These are phyloP conservation scores for Neotoma lepida DNA, from an alignment of 2,113 vertebrate genomes.

Conservation along the genomic window DNA sequence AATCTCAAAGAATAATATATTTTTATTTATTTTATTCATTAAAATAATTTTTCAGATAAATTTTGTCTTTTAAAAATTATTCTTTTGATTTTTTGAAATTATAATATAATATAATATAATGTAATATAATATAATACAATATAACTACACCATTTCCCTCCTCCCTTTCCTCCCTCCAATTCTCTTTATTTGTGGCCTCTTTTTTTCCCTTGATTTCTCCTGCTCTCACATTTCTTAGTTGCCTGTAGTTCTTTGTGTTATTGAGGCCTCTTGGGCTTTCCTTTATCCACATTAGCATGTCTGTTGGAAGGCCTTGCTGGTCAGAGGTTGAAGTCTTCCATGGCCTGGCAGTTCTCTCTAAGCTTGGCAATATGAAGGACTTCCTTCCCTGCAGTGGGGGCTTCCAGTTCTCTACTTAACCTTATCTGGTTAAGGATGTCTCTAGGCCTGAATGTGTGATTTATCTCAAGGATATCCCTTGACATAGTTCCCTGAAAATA, in stretches of 20 bases:
- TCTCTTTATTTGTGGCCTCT: background rate
- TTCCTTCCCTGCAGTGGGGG: background rate
- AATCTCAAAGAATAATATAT: no score
- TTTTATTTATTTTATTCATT: no score
- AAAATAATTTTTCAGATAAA: background rate
- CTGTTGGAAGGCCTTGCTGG: background rate
- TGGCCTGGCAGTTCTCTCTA: no score
- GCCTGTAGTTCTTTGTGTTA: no score
- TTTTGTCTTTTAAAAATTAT: background rate
- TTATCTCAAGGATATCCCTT: background rate
- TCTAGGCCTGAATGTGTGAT: background rate
- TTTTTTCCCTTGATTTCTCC: background rate
- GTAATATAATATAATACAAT: no score
- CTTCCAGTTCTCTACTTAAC: background rate
- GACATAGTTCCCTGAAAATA: background rate
- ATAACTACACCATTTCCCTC: background rate
- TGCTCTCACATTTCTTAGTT: no score
- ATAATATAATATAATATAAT: no score
- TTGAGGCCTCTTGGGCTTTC: background rate
- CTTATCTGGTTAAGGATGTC: background rate
- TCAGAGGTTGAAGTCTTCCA: background rate
- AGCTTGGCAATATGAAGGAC: background rate
- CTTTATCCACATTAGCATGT: background rate
- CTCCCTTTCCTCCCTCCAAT: no score
- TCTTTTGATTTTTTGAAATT: background rate